phyloP scores from a whole-genome alignment of 2,797 vertebrate species.

The Gallinago solitaria region DNA sequence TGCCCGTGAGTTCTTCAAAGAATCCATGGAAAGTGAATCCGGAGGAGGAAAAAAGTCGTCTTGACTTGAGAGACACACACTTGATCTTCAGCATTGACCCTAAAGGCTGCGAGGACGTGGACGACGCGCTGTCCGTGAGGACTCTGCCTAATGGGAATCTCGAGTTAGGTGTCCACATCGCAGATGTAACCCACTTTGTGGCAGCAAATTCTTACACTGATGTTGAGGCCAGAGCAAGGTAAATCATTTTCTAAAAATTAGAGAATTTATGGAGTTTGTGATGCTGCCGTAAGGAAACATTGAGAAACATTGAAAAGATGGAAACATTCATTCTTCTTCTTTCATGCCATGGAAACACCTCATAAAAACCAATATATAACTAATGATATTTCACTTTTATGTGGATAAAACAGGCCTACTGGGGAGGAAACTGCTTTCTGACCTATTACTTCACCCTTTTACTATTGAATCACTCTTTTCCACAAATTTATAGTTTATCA shows the following conservation, averaged over 20 bases:
- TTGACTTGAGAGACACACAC: slow-evolving; percentile 85
- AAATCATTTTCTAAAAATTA: not conserved
- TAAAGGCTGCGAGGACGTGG: slow-evolving; percentile 92
- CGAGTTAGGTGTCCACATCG: slow-evolving; percentile 96
- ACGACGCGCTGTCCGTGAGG: slow-evolving; percentile 89
- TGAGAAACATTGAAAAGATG: not conserved
- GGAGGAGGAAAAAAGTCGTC: slow-evolving; percentile 73
- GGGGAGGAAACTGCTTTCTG: not conserved
- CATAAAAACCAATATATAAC: not conserved
- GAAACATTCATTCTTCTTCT: not conserved
- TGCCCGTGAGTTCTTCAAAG: slow-evolving; percentile 84
- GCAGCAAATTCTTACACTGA: slow-evolving; percentile 86
- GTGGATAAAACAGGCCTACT: not conserved
- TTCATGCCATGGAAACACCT: not conserved
- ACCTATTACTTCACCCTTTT: not conserved
- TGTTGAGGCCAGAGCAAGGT: slow-evolving; percentile 89
- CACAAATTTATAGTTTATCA: not conserved
- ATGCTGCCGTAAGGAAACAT: not conserved
- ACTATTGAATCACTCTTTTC: not conserved
- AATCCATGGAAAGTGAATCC: slow-evolving; percentile 84
- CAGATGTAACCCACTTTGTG: slow-evolving; percentile 94
- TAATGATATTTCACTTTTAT: not conserved
- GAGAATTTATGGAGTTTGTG: not conserved
- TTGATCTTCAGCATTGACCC: slow-evolving; percentile 98
- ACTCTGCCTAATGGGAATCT: slow-evolving; percentile 77